Conservation (phyloP, 2,888 invertebrate genomes). For the Dicyrtoma fusca region DNA sequence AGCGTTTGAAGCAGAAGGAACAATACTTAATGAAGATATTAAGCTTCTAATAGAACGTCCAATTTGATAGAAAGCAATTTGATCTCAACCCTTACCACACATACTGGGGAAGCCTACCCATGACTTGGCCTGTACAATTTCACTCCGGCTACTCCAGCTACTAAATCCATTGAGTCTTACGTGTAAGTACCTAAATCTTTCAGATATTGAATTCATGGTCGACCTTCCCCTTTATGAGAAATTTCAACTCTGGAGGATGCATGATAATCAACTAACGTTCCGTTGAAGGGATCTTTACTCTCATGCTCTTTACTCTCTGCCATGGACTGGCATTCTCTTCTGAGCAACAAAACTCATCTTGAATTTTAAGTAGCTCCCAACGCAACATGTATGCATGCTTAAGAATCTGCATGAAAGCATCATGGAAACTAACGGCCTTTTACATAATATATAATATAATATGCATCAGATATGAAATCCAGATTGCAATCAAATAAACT, state of each 20-base stretch:
- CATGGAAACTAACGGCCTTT: too few species aligned
- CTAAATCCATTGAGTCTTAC: not conserved
- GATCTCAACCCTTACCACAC: not conserved
- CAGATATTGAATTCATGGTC: not conserved
- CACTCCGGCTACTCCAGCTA: not conserved
- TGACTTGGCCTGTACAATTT: not conserved
- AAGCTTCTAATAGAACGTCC: conserved; percentile 13
- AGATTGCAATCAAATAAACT: too few species aligned
- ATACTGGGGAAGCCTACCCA: not conserved
- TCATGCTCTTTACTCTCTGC: too few species aligned
- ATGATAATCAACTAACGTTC: conserved; percentile 7
- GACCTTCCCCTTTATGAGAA: not conserved
- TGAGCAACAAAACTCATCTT: conserved; percentile 5
- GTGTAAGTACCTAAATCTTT: too few species aligned
- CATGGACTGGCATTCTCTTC: too few species aligned
- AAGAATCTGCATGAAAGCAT: too few species aligned
- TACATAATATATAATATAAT: too few species aligned
- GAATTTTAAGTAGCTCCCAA: conserved; percentile 17
- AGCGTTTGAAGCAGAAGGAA: not conserved
- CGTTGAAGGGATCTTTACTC: conserved; percentile 9
- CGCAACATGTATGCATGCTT: too few species aligned
- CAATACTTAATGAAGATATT: conserved; percentile 20
- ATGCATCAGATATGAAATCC: too few species aligned
- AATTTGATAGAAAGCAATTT: conserved; percentile 15
- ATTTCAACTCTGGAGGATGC: not conserved